phyloP scores from a whole-genome alignment of 2,113 vertebrate genomes.

The Atlantisia rogersi region DNA sequence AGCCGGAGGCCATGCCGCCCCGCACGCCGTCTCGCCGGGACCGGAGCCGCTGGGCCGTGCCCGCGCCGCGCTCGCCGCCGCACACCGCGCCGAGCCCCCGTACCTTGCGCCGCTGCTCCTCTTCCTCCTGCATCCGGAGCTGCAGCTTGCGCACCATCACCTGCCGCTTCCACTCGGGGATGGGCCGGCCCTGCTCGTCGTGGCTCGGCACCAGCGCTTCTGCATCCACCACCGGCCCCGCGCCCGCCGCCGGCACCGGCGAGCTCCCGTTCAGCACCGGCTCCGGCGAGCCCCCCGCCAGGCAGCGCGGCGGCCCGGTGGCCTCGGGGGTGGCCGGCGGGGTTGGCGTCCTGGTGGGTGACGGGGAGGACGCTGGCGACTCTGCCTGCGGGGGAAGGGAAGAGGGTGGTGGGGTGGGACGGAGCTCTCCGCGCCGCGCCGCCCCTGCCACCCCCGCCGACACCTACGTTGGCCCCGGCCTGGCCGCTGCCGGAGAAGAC shows the following conservation, averaged over 20 bases:
- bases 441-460: neutral
- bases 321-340: constrained; percentile 66
- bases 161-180: constrained; percentile 97
- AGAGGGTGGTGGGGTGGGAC: neutral
- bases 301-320: constrained; percentile 37
- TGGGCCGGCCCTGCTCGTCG: constrained; percentile 85
- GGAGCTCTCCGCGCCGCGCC: accelerated
- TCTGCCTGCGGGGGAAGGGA: constrained; percentile 6
- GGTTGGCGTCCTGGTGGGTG: constrained; percentile 71
- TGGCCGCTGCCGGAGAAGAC: constrained; percentile 88
- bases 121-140: constrained; percentile 94
- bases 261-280: constrained; percentile 84
- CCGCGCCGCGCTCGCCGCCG: neutral
- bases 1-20: neutral
- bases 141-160: constrained; percentile 97
- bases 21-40: neutral
- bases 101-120: constrained; percentile 92
- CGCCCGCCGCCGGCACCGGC: constrained; percentile 38
- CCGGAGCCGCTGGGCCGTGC: neutral
- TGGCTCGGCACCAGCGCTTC: constrained; percentile 89
- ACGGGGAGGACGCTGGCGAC: neutral
- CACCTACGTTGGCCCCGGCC: constrained; percentile 81
- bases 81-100: neutral
- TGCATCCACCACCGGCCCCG: constrained; percentile 76
- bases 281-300: constrained; percentile 73